phyloP scores from a whole-genome alignment of 2,797 vertebrate genomes.

The Clamator glandarius region DNA sequence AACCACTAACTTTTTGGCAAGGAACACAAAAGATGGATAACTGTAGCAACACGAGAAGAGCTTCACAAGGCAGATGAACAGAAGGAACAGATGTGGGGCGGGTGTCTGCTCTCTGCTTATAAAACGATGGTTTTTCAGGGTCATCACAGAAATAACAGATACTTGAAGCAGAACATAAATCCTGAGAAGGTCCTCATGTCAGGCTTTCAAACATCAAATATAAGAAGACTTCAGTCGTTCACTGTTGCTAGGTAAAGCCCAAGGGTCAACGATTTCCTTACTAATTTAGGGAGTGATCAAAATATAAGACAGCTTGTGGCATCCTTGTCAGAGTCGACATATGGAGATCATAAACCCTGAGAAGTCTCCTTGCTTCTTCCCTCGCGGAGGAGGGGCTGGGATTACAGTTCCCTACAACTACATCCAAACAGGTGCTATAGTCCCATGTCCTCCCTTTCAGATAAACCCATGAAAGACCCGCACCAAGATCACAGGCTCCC shows the following conservation, averaged over 20 bases:
- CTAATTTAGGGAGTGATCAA: background rate
- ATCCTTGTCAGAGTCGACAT: background rate
- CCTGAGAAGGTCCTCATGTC: background rate
- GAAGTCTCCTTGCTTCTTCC: background rate
- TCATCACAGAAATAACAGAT: slow-evolving; percentile 1
- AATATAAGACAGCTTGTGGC: background rate
- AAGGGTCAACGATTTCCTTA: background rate
- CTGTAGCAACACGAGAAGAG: background rate
- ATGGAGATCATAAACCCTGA: background rate
- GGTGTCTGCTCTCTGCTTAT: background rate
- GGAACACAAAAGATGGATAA: background rate
- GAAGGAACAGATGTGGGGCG: slow-evolving; percentile 27
- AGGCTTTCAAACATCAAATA: background rate
- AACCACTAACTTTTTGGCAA: slow-evolving; percentile 10
- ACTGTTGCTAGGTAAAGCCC: background rate
- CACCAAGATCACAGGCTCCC: background rate
- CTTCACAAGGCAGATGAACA: background rate
- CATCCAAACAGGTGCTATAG: background rate
- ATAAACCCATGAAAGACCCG: background rate
- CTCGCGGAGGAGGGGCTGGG: background rate
- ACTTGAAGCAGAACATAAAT: background rate
- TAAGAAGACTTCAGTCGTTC: background rate
- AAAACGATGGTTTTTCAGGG: background rate
- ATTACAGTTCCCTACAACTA: background rate
- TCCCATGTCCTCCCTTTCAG: background rate